Base-by-base conservation (phyloP, 2,888 invertebrate genomes). In the Drosophila anomalipes region DNA sequence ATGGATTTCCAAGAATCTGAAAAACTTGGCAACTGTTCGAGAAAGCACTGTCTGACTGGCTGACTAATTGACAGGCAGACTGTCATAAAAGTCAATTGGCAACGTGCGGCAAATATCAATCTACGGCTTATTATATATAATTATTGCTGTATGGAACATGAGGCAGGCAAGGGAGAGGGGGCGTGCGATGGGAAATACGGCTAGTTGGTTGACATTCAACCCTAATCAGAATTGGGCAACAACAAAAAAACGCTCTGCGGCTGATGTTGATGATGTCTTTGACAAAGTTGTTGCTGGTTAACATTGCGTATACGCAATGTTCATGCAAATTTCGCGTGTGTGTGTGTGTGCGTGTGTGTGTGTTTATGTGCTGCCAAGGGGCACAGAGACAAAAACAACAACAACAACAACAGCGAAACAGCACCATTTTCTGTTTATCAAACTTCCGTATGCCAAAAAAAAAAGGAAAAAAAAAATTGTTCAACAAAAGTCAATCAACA, bases 401-500 rank as follows among this genome's bases (percentile, higher is more conserved):
- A 44, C 32, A 58, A 59, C 47, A 74, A 58, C 58, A 57, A 30
- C 32, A 32, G 41, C 66, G 59, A 67, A 54, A 30, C 28, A 70
- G 51, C 67, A 73, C 74, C 74, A 79, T 87, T 87, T 81, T 73
- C 65, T 79, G 78, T 88, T 87, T 87, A 87, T 89, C 87, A 81
- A 79, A 81, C 90, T 87, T 87, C 88, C 90, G 86, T 77, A 73
- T 70, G 81, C 73, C 66, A 77, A 75, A 47, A 47, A 26, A 16
- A 26, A 26, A 16, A 4, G 5, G 0, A 9, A 47, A 47, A 47
- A 47, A 44, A 44, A 77, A 77, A 68, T 74, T 74, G 73, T 65
- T 70, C 47, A 78, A 79, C 75, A 81, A 82, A 81, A 89, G 89
- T 87, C 90, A 87, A 88, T 87, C 83, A 88, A 87, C 86, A 79